These are phyloP conservation scores for Drusus annulatus DNA, from an alignment of 1,140 invertebrate species.

Conservation along the genomic window DNA sequence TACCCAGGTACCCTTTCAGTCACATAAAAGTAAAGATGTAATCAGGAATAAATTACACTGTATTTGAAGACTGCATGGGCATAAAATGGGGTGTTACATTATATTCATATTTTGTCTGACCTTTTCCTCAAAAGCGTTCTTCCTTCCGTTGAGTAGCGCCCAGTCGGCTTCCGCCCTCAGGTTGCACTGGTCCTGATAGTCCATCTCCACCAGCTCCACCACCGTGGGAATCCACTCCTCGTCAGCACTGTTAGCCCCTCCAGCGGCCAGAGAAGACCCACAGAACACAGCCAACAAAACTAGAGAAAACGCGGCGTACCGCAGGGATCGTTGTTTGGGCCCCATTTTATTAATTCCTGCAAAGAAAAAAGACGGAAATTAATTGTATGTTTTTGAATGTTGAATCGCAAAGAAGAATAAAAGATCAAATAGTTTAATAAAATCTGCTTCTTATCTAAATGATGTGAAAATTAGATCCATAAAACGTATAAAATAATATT, in stretches of 20 bases:
- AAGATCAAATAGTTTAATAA: no score
- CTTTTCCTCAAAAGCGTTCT: constrained; percentile 56
- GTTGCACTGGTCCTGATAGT: constrained; percentile 64
- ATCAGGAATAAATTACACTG: no score
- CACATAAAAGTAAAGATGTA: no score
- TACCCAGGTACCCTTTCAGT: no score
- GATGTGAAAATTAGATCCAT: no score
- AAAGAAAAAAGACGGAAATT: background rate
- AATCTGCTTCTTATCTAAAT: no score
- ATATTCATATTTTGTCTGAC: constrained; percentile 20
- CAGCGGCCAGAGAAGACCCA: background rate
- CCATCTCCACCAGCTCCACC: constrained; percentile 61
- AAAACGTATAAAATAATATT: no score
- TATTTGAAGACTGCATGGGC: no score
- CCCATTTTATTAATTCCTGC: background rate
- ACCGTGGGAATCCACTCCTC: constrained; percentile 27
- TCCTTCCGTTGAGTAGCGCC: constrained; percentile 60
- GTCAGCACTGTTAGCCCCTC: background rate
- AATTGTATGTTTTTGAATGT: no score
- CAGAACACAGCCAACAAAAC: background rate
- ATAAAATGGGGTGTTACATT: no score
- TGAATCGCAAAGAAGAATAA: no score
- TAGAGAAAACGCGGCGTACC: background rate
- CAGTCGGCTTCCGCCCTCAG: constrained; percentile 61
- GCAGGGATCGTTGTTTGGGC: background rate